phyloP scores from a whole-genome alignment of 2,888 invertebrate genomes.

The Abrostola tripartita region DNA sequence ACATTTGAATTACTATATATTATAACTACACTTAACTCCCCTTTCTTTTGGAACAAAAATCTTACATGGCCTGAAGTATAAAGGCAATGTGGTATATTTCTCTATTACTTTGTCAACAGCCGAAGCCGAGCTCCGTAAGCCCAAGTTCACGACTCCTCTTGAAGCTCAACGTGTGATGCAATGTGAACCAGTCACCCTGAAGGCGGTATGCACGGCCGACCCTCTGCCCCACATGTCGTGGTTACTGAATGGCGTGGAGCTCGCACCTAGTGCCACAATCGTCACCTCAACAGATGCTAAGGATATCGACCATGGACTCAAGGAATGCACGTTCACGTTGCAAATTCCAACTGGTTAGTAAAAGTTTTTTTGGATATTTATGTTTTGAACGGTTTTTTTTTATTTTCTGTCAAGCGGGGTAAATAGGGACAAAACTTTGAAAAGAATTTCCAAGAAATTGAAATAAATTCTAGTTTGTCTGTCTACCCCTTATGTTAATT shows the following conservation, averaged over 20 bases:
- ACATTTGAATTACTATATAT: neutral
- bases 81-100: neutral
- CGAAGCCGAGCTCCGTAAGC: constrained; percentile 93
- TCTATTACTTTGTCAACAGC: constrained; percentile 80
- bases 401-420: no score
- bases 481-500: no score
- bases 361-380: no score
- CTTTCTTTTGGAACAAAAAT: neutral
- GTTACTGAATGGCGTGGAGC: constrained; percentile 92
- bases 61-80: neutral
- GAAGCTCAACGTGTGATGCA: constrained; percentile 91
- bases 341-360: constrained; percentile 91
- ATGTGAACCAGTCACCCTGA: constrained; percentile 90
- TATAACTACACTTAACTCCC: neutral
- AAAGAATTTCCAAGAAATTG: no score
- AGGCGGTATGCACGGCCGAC: constrained; percentile 94
- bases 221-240: constrained; percentile 96
- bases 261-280: constrained; percentile 90
- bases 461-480: no score
- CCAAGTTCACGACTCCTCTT: constrained; percentile 91
- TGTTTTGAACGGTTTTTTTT: no score
- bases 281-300: constrained; percentile 90
- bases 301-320: constrained; percentile 92
- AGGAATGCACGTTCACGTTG: constrained; percentile 94
- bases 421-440: no score